Evolutionary conservation across 2,797 vertebrate species (phyloP), one percentile per base, ranked within the genome.

Genomic region (Phataginus tricuspis): DNA sequence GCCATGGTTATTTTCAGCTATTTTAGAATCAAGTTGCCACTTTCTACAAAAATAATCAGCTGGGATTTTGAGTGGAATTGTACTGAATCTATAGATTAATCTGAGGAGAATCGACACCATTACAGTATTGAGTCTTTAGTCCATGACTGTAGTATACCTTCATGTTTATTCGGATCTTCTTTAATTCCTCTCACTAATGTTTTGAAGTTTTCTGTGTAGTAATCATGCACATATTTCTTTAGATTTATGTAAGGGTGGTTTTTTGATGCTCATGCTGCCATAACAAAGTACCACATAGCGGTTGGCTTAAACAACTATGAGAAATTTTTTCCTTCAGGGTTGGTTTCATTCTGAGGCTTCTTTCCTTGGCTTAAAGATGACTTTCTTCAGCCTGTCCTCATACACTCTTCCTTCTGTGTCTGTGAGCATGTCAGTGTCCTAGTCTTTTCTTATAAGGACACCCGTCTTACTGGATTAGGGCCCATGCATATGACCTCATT

Each of bases 41-140:
- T 85, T 93, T 79, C 83, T 82, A 71, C 37, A 91, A 82, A 91
- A 89, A 78, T 90, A 94, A 71, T 39, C 29, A 85, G 27, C 55
- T 85, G 12, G 45, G 16, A 64, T 79, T 92, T 85, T 84, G 5
- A 63, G 53, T 63, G 34, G 7, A 34, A 86, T 92, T 86, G 64
- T n/a, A 49, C 15, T 80, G 37, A 63, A 69, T 78, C 45, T 77
- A 5, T 85, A 68, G 25, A 45, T 80, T 53, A 66, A 55, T 64
- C 29, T 89, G 45, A 93, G 37, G 49, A 83, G 53, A 77, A 82
- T 31, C 45, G 4, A 42, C 10, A 80, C 86, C 59, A 78, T 86
- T 91, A 80, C 11, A 42, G 7, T 89, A 75, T 23, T 85, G 59
- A 80, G 12, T 74, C 53, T 96, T 77, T 31, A 72, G n/a, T 84